phyloP scores from a whole-genome alignment of 2,888 invertebrate species.

The Teleogryllus oceanicus region DNA sequence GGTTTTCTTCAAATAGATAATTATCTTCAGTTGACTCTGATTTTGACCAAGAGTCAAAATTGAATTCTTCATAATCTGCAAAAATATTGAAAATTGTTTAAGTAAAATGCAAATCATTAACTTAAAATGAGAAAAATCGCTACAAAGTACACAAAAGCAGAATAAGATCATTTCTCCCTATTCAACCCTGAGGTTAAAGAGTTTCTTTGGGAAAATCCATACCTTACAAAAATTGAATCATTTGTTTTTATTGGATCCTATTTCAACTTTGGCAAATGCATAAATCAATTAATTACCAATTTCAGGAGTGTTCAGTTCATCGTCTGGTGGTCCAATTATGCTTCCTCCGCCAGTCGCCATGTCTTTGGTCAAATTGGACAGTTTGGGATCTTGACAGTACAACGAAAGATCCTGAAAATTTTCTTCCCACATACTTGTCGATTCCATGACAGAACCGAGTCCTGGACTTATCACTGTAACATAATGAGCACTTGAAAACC shows the following conservation, averaged over 20 bases:
- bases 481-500: no score
- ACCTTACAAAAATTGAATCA: no score
- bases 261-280: no score
- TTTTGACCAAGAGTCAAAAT: not conserved
- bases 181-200: no score
- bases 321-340: constrained; percentile 30
- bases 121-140: no score
- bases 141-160: no score
- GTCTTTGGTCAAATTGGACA: constrained; percentile 48
- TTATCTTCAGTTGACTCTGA: not conserved
- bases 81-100: not conserved
- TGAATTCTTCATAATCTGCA: not conserved
- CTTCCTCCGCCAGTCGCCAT: constrained; percentile 42
- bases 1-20: not conserved
- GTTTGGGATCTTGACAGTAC: constrained; percentile 49
- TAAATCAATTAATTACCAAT: constrained; percentile 27
- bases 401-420: constrained; percentile 67
- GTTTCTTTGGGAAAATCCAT: no score
- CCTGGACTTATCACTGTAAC: no score
- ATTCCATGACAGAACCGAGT: not conserved
- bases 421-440: constrained; percentile 52
- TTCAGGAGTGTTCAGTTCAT: constrained; percentile 36
- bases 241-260: no score
- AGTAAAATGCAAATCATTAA: no score
- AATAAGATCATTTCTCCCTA: no score